phyloP scores from a whole-genome alignment of 1,140 invertebrate genomes.

The Meloidogyne exigua region DNA sequence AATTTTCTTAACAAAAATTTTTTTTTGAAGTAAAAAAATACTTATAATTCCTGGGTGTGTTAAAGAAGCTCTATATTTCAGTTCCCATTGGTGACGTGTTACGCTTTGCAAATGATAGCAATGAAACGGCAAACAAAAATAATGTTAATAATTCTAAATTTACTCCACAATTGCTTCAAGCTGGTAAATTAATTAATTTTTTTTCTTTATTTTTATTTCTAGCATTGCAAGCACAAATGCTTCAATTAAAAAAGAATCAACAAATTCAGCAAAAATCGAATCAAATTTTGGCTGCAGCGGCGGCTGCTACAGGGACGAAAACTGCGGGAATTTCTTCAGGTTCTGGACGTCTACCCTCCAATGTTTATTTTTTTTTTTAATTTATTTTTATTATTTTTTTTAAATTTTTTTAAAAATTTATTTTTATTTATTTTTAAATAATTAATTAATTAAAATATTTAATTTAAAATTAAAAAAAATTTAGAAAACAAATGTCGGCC shows the following conservation, averaged over 20 bases:
- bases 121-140: not conserved
- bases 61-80: too few species aligned
- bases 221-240: constrained; percentile 40
- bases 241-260: constrained; percentile 29
- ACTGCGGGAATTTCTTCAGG: not conserved
- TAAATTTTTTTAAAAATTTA: too few species aligned
- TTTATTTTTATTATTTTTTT: not conserved
- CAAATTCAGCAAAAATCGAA: constrained; percentile 12
- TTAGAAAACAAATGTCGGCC: not conserved
- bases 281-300: constrained; percentile 13
- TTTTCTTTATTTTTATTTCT: not conserved
- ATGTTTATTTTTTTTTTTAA: not conserved
- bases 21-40: too few species aligned
- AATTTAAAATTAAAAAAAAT: not conserved
- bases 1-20: too few species aligned
- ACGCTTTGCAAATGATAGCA: constrained; percentile 2
- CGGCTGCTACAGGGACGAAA: not conserved
- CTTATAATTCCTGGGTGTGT: too few species aligned
- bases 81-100: constrained; percentile 15
- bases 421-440: too few species aligned
- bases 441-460: too few species aligned
- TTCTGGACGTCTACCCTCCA: not conserved
- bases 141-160: constrained; percentile 8
- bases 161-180: constrained; percentile 32
- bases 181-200: constrained; percentile 7